Conservation (phyloP, 2,113 vertebrate genomes). For the Ceyx cyanopectus region DNA sequence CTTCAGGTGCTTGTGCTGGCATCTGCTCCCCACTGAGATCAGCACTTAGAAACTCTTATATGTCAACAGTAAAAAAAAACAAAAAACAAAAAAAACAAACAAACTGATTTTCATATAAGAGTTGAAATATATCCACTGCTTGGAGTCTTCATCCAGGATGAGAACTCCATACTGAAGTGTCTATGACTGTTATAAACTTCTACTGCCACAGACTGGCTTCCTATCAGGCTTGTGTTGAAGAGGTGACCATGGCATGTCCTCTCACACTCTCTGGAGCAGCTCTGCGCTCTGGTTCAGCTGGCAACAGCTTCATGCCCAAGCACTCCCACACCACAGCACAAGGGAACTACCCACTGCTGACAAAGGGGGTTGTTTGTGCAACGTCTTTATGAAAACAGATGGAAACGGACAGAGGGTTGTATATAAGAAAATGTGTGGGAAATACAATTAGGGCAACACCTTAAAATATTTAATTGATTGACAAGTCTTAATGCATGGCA, state of each 20-base stretch:
- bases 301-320: background rate
- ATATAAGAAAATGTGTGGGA: background rate
- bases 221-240: background rate
- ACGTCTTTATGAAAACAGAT: background rate
- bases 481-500: background rate
- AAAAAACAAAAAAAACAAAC: background rate
- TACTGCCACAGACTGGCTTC: background rate
- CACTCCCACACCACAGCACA: accelerated
- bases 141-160: background rate
- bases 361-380: background rate
- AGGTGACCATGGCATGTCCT: background rate
- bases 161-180: background rate
- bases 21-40: background rate
- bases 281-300: accelerated
- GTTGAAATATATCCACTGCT: background rate
- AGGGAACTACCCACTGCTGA: background rate
- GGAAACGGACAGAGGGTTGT: background rate
- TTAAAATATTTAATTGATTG: background rate
- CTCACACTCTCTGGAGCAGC: background rate
- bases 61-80: background rate
- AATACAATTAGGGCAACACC: background rate
- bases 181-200: background rate
- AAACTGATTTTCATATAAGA: background rate
- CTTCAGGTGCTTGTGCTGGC: background rate
- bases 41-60: background rate